Evolutionary conservation across 1,140 invertebrate species (phyloP).

Genomic region (Heliconius hermathena): DNA sequence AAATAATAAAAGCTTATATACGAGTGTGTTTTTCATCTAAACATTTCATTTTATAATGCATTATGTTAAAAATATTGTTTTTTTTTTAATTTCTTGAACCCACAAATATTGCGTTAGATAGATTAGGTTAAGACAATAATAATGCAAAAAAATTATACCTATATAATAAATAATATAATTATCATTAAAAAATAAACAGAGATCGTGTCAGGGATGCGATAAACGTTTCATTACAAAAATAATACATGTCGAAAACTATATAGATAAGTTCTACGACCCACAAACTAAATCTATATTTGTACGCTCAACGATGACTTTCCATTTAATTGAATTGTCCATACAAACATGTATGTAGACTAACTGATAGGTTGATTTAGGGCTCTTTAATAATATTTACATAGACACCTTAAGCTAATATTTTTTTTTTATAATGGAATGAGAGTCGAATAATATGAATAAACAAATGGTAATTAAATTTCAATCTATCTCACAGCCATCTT

Average conservation of each 20-base stretch:
- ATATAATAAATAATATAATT: not conserved
- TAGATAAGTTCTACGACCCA: conserved; percentile 21
- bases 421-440: not conserved
- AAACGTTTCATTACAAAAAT: conserved; percentile 20
- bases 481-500: not conserved
- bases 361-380: not conserved
- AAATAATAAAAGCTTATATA: no score
- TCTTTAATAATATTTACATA: conserved; percentile 9
- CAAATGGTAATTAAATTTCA: not conserved
- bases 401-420: not conserved
- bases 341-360: not conserved
- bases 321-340: not conserved
- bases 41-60: no score
- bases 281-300: conserved; percentile 21
- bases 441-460: not conserved
- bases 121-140: no score
- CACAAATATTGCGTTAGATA: no score
- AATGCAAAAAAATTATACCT: no score
- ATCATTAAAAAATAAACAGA: not conserved
- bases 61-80: no score
- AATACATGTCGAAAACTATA: not conserved
- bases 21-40: no score
- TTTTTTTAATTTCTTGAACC: no score
- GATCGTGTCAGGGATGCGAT: not conserved
- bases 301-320: conserved; percentile 21